Evolutionary conservation across 2,113 vertebrate species (phyloP).

Genomic region (Shinisaurus crocodilurus): DNA sequence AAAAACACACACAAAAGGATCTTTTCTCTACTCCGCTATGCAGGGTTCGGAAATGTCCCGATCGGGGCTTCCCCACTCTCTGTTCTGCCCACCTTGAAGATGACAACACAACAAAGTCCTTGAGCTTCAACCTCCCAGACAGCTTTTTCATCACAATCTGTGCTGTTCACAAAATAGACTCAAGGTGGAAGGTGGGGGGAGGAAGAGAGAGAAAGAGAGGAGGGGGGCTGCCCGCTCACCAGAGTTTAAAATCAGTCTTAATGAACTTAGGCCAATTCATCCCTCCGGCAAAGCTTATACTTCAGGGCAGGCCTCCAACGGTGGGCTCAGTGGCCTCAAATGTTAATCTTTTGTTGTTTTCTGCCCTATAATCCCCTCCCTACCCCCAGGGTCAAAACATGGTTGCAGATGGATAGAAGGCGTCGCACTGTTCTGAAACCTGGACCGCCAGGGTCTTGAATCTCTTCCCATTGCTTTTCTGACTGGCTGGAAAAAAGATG

Average conservation of each 20-base stretch:
- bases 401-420: constrained; percentile 42
- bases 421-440: constrained; percentile 52
- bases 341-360: constrained; percentile 69
- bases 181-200: constrained; percentile 52
- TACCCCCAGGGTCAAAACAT: constrained; percentile 57
- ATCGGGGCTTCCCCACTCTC: constrained; percentile 54
- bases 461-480: background rate
- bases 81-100: constrained; percentile 69
- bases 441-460: constrained; percentile 49
- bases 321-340: constrained; percentile 68
- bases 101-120: constrained; percentile 67
- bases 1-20: constrained; percentile 11
- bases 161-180: constrained; percentile 69
- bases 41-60: constrained; percentile 64
- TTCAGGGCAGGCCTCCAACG: constrained; percentile 65
- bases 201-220: too few relatives aligned
- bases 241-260: constrained; percentile 70
- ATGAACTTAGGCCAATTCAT: constrained; percentile 75
- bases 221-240: constrained; percentile 58
- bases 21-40: constrained; percentile 60
- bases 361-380: constrained; percentile 36
- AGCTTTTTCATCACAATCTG: constrained; percentile 67
- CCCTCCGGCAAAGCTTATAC: constrained; percentile 64
- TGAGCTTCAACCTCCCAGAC: constrained; percentile 62
- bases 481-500: background rate